Evolutionary conservation across 2,113 vertebrate genomes (phyloP), one percentile per base, ranked within the genome.

Genomic region (Lota lota): DNA sequence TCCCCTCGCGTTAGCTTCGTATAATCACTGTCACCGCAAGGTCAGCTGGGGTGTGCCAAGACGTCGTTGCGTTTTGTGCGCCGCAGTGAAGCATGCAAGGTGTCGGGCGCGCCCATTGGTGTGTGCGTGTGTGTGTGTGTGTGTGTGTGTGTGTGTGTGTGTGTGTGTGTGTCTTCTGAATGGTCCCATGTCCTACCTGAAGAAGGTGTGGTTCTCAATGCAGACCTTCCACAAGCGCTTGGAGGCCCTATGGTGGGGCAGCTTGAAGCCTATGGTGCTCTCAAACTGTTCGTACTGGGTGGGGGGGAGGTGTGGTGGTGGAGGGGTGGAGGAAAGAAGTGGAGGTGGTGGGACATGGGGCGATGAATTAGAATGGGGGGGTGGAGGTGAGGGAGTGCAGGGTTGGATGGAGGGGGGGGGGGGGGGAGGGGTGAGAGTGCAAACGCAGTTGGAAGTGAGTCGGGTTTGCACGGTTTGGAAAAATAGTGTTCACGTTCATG

Each of bases 211-310:
- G 81, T 99, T 96, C 82, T 99, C 97, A 69, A 99, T 99, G 96
- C 97, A 99, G 91, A 99, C 97, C 85, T 99, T 99, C 97, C 97
- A 99, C 83, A 99, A 90, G 75, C 97, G 93, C 91, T 99, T 99
- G 67, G 97, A 98, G 0, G 97, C 97, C 79, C 97, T 94, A 79
- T 99, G 97, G 90, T 99, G 98, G 72, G 97, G 97, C 81, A 99
- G 93, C 89, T 99, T 99, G 92, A 99, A 99, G 89, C 97, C 97
- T 81, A 99, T 99, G 73, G 97, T 99, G 91, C 97, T 99, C 89
- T 99, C 97, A 88, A 99, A 99, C 90, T 99, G 97, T 83, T 99
- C 97, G 0, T 99, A 99, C 97, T 96, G 89, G 79, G 82, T 62
- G 33, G 54, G 61, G 57, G 59, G 60, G 69, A 58, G 60, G 74